Base-by-base conservation (phyloP, 53 echinoderm and acorn worm species). In the Astropecten irregularis region DNA sequence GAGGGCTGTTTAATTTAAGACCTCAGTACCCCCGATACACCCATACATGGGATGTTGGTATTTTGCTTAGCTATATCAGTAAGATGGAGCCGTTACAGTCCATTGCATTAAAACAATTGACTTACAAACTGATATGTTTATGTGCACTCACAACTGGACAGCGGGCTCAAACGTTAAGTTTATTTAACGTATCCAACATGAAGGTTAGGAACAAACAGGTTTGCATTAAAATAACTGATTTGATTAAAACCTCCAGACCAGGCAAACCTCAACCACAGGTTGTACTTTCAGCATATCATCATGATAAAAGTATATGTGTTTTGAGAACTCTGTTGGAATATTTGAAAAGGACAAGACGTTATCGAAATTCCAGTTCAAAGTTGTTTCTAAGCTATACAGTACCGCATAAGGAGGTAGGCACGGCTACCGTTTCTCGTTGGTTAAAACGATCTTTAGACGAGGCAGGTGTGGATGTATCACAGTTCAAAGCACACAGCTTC, bases 101-200 rank as follows among this genome's bases (percentile, higher is more conserved):
- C 30, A 49, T 51, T 16, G 50, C 33, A 22, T 34, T 71, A 15
- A 71, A 71, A 33, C 52, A 33, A 1, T 32, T 71, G 34, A 71
- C 71, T 6, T 71, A 40, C 31, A 71, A 71, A 71, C 51, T 51
- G 3, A 33, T 28, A 4, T 71, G 50, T 51, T 51, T 51, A 18
- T 30, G 40, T 50, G 50, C 71, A 15, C 11, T 71, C 16, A 71
- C 71, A 25, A 71, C 71, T 19, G 73, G 55, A 22, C 73, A 54
- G 22, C 8, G 55, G 56, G 49, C 55, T 20, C 55, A 73, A 16
- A 73, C 73, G 1, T 70, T 73, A 37, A 53, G 37, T 20, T 54
- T 54, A 11, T 54, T 48, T 38, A 30, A 73, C 36, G 39, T 73
- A 9, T 19, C 21, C 4, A 73, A 73, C 18, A 73, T 42, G 44